phyloP scores from a whole-genome alignment of 2,888 invertebrate genomes.

The Emmelina monodactyla region DNA sequence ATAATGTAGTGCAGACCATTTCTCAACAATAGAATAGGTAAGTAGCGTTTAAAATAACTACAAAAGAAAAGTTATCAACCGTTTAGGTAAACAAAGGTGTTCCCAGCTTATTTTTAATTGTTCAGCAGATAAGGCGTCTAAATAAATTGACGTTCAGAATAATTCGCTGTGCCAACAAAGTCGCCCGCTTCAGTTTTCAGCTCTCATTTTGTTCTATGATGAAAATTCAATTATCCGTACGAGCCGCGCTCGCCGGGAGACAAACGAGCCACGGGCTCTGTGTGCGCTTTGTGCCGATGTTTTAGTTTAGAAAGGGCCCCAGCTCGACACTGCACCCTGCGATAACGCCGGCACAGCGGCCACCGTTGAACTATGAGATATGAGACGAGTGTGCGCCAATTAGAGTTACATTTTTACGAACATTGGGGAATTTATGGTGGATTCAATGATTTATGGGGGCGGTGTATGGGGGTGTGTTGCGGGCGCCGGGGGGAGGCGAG shows the following conservation, averaged over 20 bases:
- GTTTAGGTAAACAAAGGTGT: too few species aligned
- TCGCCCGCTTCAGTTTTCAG: constrained; percentile 60
- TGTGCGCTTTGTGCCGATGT: constrained; percentile 49
- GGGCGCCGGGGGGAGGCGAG: constrained; percentile 35
- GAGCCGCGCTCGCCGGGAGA: constrained; percentile 36
- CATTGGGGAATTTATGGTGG: constrained; percentile 62
- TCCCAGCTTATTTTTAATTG: not conserved
- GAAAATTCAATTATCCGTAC: constrained; percentile 64
- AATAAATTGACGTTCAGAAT: constrained; percentile 57
- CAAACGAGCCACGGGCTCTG: constrained; percentile 37
- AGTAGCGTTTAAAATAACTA: too few species aligned
- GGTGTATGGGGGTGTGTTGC: constrained; percentile 42
- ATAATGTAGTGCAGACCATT: too few species aligned
- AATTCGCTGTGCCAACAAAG: constrained; percentile 59
- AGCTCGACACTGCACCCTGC: constrained; percentile 33
- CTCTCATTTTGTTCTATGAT: constrained; percentile 62
- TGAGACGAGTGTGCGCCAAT: constrained; percentile 54
- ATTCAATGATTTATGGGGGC: constrained; percentile 66
- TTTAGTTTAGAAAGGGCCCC: constrained; percentile 13
- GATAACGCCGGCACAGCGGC: constrained; percentile 27
- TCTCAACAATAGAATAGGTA: too few species aligned
- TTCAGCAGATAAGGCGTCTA: constrained; percentile 41
- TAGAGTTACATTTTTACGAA: constrained; percentile 64
- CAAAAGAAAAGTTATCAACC: too few species aligned
- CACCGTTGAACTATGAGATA: constrained; percentile 46